Percentiles rank a stretch among this genome's conserved stretches.
phyloP scores from a whole-genome alignment of 2,797 vertebrate genomes.

The Micromesistius poutassou region DNA sequence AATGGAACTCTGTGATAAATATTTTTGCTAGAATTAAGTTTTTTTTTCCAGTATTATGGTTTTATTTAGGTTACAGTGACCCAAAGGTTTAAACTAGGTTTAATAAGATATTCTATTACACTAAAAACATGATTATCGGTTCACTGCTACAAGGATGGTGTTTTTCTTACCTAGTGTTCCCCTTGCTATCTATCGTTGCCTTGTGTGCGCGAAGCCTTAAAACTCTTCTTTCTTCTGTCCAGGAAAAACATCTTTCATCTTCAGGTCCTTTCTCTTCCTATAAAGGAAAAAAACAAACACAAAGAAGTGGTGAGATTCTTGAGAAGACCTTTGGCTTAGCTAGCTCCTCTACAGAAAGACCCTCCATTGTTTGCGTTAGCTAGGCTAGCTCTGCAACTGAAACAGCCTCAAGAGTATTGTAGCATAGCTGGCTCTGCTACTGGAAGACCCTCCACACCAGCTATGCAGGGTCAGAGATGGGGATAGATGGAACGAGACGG shows the following conservation, averaged over 20 bases:
- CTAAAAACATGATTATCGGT: neutral
- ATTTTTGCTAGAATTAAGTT: no score
- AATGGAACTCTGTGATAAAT: no score
- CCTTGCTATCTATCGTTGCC: conserved; percentile 19
- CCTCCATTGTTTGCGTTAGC: no score
- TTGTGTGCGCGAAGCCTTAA: conserved; percentile 1
- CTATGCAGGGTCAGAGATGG: neutral
- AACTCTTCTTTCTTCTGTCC: conserved; percentile 26
- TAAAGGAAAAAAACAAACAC: conserved; percentile 31
- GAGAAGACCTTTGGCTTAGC: no score
- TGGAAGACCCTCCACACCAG: neutral
- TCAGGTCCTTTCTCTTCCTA: conserved; percentile 31
- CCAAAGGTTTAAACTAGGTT: no score
- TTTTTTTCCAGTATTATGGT: no score
- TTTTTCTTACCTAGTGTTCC: neutral
- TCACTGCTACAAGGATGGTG: neutral
- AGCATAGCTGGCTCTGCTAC: no score
- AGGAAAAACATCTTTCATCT: conserved; percentile 26
- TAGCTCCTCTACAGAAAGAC: no score
- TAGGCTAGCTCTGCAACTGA: no score
- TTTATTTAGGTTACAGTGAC: no score
- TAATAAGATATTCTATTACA: no score
- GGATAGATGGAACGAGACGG: neutral
- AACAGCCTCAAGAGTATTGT: neutral
- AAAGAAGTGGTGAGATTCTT: conserved; percentile 13